Percentiles rank a stretch among this genome's conserved stretches.
phyloP scores from a whole-genome alignment of 2,888 invertebrate species.

The Tipula confusa region DNA sequence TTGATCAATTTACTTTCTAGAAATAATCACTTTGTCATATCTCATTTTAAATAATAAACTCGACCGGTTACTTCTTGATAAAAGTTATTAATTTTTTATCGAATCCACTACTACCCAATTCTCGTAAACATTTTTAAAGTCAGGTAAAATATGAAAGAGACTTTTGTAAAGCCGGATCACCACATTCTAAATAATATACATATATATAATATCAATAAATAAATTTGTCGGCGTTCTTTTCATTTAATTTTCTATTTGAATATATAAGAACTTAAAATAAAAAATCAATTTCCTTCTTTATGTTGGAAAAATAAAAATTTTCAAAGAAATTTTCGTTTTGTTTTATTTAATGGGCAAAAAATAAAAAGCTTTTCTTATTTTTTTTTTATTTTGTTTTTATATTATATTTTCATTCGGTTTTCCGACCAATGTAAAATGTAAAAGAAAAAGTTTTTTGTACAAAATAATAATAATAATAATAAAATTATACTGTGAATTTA shows the following conservation, averaged over 20 bases:
- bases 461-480: neutral
- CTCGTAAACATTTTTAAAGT: neutral
- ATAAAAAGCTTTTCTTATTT: neutral
- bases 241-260: neutral
- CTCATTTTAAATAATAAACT: no score
- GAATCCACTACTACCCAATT: neutral
- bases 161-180: neutral
- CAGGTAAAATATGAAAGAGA: neutral
- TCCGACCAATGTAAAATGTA: neutral
- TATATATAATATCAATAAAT: neutral
- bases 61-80: no score
- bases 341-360: neutral
- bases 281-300: neutral
- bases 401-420: neutral
- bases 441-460: neutral
- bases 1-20: no score
- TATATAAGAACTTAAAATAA: neutral
- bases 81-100: no score
- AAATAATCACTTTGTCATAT: no score
- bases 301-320: neutral
- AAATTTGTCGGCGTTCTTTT: no score
- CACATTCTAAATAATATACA: neutral
- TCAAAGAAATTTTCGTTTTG: neutral
- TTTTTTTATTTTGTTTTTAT: no score
- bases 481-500: neutral